phyloP scores from a whole-genome alignment of 2,113 vertebrate species.

The Stigmatopora argus region DNA sequence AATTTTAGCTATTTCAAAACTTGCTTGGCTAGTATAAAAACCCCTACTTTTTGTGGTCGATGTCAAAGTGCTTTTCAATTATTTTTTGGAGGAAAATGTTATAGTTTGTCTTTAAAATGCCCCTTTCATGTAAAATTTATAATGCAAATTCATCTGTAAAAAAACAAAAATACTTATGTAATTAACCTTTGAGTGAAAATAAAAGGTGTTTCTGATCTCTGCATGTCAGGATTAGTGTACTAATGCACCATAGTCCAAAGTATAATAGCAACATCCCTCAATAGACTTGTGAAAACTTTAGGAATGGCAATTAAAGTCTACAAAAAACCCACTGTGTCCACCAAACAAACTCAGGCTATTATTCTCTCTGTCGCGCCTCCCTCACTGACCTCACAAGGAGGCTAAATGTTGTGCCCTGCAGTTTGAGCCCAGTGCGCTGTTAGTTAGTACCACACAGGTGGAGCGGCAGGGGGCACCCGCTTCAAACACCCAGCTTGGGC shows the following conservation, averaged over 20 bases:
- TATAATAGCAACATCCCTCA: conserved; percentile 40
- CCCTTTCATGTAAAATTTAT: no score
- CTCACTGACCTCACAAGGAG: conserved; percentile 66
- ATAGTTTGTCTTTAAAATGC: no score
- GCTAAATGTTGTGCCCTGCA: conserved; percentile 71
- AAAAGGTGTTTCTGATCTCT: not conserved
- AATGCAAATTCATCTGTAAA: no score
- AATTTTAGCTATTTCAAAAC: no score
- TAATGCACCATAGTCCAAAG: conserved; percentile 1
- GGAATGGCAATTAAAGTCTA: conserved; percentile 56
- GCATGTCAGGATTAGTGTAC: not conserved
- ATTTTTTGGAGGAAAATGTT: no score
- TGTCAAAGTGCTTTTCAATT: no score
- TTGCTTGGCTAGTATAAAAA: no score
- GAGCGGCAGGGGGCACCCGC: conserved; percentile 54
- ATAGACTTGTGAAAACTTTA: conserved; percentile 55
- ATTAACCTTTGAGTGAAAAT: not conserved
- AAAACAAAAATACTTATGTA: no score
- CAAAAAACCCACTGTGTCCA: conserved; percentile 38
- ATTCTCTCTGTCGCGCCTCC: conserved; percentile 28
- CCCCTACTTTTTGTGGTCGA: no score
- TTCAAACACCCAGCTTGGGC: conserved; percentile 71
- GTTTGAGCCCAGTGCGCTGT: conserved; percentile 68
- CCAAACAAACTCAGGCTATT: conserved; percentile 51
- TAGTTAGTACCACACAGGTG: conserved; percentile 69